These are phyloP conservation scores for Gymnogyps californianus DNA, from an alignment of 2,113 vertebrate genomes.

Conservation along the genomic window DNA sequence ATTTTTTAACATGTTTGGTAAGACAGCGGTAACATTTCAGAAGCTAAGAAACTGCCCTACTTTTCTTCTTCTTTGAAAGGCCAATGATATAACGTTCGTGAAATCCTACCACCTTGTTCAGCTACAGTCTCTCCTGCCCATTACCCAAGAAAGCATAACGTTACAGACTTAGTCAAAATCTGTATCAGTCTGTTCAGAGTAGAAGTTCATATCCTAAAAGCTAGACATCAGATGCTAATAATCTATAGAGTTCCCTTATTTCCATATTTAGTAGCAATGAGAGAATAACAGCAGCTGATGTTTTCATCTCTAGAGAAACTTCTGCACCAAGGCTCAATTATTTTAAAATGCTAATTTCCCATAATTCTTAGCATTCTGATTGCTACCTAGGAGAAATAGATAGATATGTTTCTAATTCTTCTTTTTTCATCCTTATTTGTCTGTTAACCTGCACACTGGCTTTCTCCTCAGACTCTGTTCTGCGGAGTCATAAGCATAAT, in stretches of 20 bases:
- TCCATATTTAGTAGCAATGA: neutral
- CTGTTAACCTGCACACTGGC: neutral
- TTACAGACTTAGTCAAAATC: slow-evolving; percentile 9
- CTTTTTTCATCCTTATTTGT: neutral
- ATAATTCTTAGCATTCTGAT: neutral
- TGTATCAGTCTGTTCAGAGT: neutral
- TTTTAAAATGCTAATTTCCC: neutral
- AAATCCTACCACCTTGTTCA: neutral
- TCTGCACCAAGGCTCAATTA: neutral
- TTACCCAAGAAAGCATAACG: neutral
- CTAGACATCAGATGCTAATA: neutral
- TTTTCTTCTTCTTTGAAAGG: slow-evolving; percentile 23
- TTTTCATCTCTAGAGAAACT: neutral
- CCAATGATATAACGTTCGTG: neutral
- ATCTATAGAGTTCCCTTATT: neutral
- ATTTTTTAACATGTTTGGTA: slow-evolving; percentile 14
- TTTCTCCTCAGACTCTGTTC: neutral
- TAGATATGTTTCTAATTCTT: neutral
- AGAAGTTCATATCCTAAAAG: neutral
- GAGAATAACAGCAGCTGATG: neutral
- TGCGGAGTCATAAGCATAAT: neutral
- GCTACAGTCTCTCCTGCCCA: neutral
- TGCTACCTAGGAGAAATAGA: neutral
- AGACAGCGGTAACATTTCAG: slow-evolving; percentile 1
- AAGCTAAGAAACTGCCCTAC: neutral